Evolutionary conservation across 1,140 invertebrate species (phyloP).

Genomic region (Scaptomyza pallida): DNA sequence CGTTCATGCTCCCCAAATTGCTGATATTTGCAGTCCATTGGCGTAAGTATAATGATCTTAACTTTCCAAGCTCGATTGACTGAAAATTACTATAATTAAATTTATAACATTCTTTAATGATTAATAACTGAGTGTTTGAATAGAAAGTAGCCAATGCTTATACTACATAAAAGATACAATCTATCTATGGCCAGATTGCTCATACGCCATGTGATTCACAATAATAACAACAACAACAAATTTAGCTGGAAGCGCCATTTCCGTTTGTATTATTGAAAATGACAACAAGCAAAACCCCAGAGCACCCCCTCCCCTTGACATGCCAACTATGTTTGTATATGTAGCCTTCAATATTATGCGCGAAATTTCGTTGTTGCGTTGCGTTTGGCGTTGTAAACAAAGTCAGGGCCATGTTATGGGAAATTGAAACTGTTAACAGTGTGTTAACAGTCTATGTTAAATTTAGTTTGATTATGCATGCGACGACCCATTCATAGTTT

Average conservation of each 20-base stretch:
- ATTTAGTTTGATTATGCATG: conserved; percentile 12
- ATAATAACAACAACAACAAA: too few relatives aligned
- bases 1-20: conserved; percentile 82
- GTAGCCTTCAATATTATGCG: conserved; percentile 15
- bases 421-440: conserved; percentile 11
- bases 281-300: conserved; percentile 16
- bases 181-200: conserved; percentile 47
- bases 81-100: neutral
- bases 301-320: neutral
- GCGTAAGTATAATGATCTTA: conserved; percentile 70
- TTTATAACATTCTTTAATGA: neutral
- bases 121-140: neutral
- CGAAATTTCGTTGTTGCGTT: conserved; percentile 39
- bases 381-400: conserved; percentile 61
- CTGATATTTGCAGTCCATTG: conserved; percentile 81
- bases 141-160: neutral
- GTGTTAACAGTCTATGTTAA: neutral
- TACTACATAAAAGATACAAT: conserved; percentile 1
- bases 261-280: conserved; percentile 54
- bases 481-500: conserved; percentile 72
- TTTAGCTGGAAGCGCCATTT: conserved; percentile 65
- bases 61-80: neutral
- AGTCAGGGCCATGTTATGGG: conserved; percentile 55
- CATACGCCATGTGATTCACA: conserved; percentile 52
- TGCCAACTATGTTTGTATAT: too few relatives aligned